A percentile compares a stretch with the other conserved stretches of the same genome.
These are phyloP conservation scores for Bostrychus sinensis DNA, from an alignment of 2,113 vertebrate species.

Conservation along the genomic window DNA sequence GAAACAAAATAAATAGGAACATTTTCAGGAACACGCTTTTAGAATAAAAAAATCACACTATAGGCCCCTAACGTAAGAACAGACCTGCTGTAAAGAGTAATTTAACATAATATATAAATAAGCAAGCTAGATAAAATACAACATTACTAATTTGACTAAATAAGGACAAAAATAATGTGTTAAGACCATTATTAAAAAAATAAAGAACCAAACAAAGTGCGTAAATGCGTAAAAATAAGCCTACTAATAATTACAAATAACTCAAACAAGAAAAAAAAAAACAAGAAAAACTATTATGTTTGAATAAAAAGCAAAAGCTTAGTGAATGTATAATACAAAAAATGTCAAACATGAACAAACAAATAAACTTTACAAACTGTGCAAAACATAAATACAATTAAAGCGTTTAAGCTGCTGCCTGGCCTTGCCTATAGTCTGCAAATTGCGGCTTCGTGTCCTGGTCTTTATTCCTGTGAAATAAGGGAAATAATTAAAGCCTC, in stretches of 20 bases:
- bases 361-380: background rate
- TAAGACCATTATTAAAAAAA: background rate
- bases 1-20: no score
- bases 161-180: background rate
- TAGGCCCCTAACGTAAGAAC: no score
- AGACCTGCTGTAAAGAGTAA: no score
- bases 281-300: background rate
- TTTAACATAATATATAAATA: no score
- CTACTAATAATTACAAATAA: conserved; percentile 5
- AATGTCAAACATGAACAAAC: conserved; percentile 4
- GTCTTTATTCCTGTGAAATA: conserved; percentile 5
- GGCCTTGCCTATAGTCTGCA: conserved; percentile 5
- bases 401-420: conserved; percentile 2
- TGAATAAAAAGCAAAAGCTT: conserved; percentile 4
- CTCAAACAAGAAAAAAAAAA: background rate
- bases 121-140: no score
- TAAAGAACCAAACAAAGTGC: background rate
- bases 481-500: conserved; percentile 3
- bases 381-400: background rate
- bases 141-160: background rate
- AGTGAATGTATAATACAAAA: conserved; percentile 3
- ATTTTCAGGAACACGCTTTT: no score
- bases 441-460: conserved; percentile 1
- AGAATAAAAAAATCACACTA: no score
- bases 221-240: background rate